phyloP scores from a whole-genome alignment of 1,140 invertebrate genomes.

The silkworm (Bombyx mori) region DNA sequence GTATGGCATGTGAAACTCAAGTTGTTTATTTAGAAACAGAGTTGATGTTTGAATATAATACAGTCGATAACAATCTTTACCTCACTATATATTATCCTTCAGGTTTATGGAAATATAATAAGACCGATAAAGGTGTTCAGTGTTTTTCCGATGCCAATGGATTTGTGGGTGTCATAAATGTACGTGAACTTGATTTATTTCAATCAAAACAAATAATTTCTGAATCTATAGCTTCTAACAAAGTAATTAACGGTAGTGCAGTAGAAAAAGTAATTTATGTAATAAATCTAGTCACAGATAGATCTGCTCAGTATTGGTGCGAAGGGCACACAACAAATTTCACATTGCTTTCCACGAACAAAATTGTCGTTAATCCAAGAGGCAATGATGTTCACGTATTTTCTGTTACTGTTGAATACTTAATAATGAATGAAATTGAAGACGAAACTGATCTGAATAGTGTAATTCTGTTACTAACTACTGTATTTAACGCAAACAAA shows the following conservation, averaged over 20 bases:
- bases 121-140: constrained; percentile 44
- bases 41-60: constrained; percentile 42
- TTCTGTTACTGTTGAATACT: constrained; percentile 35
- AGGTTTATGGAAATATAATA: constrained; percentile 49
- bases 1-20: constrained; percentile 49
- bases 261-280: constrained; percentile 41
- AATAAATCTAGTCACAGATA: constrained; percentile 39
- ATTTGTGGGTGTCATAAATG: constrained; percentile 36
- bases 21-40: constrained; percentile 37
- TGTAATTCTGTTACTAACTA: constrained; percentile 28
- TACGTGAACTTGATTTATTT: constrained; percentile 30
- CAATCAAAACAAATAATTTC: constrained; percentile 8
- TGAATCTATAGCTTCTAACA: constrained; percentile 1
- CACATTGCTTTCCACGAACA: constrained; percentile 43
- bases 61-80: constrained; percentile 29
- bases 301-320: constrained; percentile 58
- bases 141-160: constrained; percentile 58
- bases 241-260: constrained; percentile 5
- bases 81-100: constrained; percentile 52
- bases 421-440: constrained; percentile 21
- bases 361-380: constrained; percentile 47
- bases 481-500: constrained; percentile 34
- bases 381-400: constrained; percentile 48
- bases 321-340: constrained; percentile 54
- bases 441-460: constrained; percentile 17